Conservation (phyloP, 1,140 invertebrate species). For the Anastrepha ludens region DNA sequence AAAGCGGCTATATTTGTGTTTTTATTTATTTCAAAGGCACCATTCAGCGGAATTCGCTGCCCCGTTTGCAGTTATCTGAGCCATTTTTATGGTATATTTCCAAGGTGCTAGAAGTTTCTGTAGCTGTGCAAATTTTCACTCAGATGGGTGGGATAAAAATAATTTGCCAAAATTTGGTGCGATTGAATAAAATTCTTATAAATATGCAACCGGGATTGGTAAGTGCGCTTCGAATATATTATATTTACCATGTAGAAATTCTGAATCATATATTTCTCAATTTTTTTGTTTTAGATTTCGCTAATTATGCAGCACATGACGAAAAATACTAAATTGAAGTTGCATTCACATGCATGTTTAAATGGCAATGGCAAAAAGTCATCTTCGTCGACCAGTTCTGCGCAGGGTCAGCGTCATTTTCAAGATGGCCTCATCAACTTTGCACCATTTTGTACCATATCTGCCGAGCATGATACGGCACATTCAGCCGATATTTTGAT, state of each 20-base stretch:
- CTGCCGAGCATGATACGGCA: conserved; percentile 88
- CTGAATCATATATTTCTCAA: neutral
- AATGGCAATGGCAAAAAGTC: conserved; percentile 61
- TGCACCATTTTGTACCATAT: conserved; percentile 88
- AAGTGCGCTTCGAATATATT: conserved; percentile 47
- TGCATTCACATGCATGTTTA: conserved; percentile 61
- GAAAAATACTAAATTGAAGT: conserved; percentile 72
- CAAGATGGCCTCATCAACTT: conserved; percentile 88
- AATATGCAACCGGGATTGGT: conserved; percentile 75
- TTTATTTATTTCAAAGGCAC: conserved; percentile 68
- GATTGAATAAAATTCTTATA: conserved; percentile 75
- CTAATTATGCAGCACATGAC: conserved; percentile 82
- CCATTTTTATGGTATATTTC: conserved; percentile 85
- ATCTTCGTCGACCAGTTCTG: conserved; percentile 33
- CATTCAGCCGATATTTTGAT: conserved; percentile 91
- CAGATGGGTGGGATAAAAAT: conserved; percentile 79
- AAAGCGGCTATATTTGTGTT: no score
- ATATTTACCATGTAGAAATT: neutral
- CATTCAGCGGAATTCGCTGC: conserved; percentile 68
- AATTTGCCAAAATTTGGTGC: conserved; percentile 78
- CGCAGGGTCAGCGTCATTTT: conserved; percentile 69
- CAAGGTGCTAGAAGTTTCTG: conserved; percentile 81
- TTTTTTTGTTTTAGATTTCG: conserved; percentile 72
- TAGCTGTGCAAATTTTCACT: conserved; percentile 81
- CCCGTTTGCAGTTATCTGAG: conserved; percentile 81